Evolutionary conservation across 2,113 vertebrate genomes (phyloP).

Genomic region (Meriones unguiculatus): DNA sequence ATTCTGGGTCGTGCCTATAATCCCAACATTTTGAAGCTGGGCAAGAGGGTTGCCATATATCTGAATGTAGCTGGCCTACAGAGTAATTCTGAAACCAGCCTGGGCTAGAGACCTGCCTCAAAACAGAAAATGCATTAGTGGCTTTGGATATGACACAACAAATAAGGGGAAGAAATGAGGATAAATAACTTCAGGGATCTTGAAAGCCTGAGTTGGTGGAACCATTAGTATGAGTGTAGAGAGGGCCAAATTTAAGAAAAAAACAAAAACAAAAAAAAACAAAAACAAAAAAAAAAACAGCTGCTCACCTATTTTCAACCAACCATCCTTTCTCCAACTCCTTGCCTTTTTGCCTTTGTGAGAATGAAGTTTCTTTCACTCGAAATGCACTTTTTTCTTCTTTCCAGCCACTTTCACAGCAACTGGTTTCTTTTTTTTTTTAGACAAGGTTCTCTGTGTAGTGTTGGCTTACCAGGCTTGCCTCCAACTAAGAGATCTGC

Average conservation of each 20-base stretch:
- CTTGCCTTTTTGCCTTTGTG: slow-evolving; percentile 20
- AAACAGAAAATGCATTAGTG: background rate
- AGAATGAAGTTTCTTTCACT: background rate
- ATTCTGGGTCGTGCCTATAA: background rate
- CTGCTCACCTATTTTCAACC: background rate
- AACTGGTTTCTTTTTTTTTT: background rate
- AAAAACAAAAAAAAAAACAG: background rate
- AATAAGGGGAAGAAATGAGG: background rate
- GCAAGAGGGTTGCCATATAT: background rate
- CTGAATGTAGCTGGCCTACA: background rate
- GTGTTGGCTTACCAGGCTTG: too few relatives aligned
- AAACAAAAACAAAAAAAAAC: too few relatives aligned
- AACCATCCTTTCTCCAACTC: background rate
- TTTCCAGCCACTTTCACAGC: background rate
- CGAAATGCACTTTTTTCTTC: background rate
- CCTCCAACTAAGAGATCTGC: too few relatives aligned
- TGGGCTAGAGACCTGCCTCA: background rate
- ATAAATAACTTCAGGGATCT: too few relatives aligned
- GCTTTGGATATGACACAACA: background rate
- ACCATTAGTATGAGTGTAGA: background rate
- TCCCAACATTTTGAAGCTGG: background rate
- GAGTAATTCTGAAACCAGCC: too few relatives aligned
- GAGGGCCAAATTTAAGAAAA: background rate
- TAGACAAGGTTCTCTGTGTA: too few relatives aligned
- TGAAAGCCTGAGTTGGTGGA: background rate